Base-by-base conservation (phyloP, 1,140 invertebrate genomes). In the Neodiprion fabricii region DNA sequence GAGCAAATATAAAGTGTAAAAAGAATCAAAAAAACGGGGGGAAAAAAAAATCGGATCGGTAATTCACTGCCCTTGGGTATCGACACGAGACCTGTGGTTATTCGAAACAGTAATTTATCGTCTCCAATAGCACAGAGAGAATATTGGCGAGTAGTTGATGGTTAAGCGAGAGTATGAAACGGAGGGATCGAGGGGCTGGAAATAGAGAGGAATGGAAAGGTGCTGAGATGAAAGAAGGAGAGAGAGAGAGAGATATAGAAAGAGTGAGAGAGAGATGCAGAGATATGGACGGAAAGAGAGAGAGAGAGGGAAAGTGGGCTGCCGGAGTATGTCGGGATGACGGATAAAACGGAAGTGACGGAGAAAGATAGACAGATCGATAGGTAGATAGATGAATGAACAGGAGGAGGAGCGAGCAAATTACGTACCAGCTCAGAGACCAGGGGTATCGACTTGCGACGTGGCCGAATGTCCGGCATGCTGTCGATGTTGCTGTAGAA, bases 401-500 rank as follows among this genome's bases (percentile, higher is more conserved):
- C 48, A 71, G 72, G 72, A 72, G 75, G 74, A 72, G 12, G 21
- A 70, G 76, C 79, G 82, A 80, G 76, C 79, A 76, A 73, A 49
- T 79, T 85, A 94, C 96, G 95, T 94, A 99, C 98, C 94, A 99
- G 91, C 90, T 99, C 98, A 74, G 97, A 99, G 81, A 99, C 98
- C 82, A 99, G 92, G 74, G 98, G 97, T 83, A 99, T 99, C 28
- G 97, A 98, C 90, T 99, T 99, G 84, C 97, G 92, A 83, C 95
- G 91, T 75, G 97, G 97, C 85, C 97, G 93, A 88, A 99, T 98
- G 86, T 99, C 98, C 49, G 98, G 98, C 96, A 98, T 99, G 84
- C 97, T 99, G 92, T 99, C 98, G 89, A 99, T 99, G 89, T 97
- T 98, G 86, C 96, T 99, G 92, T 99, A 99, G 91, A 99, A 99